Base-by-base conservation (phyloP, 2,797 vertebrate genomes). In the Gymnodraco acuticeps region DNA sequence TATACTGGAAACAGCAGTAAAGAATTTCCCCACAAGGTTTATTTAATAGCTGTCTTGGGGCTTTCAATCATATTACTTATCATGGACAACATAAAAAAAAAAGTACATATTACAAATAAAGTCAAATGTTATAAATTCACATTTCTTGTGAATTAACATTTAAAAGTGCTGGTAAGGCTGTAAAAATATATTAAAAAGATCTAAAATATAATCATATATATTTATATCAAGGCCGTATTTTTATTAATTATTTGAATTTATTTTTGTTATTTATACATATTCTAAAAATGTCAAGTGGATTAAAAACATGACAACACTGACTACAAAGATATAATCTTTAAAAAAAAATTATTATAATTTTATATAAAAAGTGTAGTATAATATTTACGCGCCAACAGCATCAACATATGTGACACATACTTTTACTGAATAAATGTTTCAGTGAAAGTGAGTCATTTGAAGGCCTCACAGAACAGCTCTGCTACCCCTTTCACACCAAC, bases 361-460 rank as follows among this genome's bases (percentile, higher is more conserved):
- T 1, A 13, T 33, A 17, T 10, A 45, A 55, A 17, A 52, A 31
- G 3, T 38, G 27, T 43, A 38, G 51, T 17, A 4, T 64, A 42
- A 63, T n/a, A 53, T 20, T 3, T 16, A 15, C 61, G 41, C 27
- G 23, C 19, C 47, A 67, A 53, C 27, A 47, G 27, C 16, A 20
- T 48, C 1, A 20, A 38, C 41, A 50, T 16, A n/a, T 16, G 10
- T 71, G 60, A 77, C 63, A 50, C 8, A 45, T 23, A 7, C 5
- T 66, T 78, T 58, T 31, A 64, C 6, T 27, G 38, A 84, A 75
- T 71, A 50, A 75, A 75, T 6, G 27, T 54, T 13, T 19, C 3
- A 3, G 13, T 47, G n/a, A 64, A 56, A 78, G 23, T 43, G 46
- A 76, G 63, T 68, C 20, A 78, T 77, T 77, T 71, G 19, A 46